Conservation (phyloP, 2,113 vertebrate species). For the Peucedramus taeniatus region DNA sequence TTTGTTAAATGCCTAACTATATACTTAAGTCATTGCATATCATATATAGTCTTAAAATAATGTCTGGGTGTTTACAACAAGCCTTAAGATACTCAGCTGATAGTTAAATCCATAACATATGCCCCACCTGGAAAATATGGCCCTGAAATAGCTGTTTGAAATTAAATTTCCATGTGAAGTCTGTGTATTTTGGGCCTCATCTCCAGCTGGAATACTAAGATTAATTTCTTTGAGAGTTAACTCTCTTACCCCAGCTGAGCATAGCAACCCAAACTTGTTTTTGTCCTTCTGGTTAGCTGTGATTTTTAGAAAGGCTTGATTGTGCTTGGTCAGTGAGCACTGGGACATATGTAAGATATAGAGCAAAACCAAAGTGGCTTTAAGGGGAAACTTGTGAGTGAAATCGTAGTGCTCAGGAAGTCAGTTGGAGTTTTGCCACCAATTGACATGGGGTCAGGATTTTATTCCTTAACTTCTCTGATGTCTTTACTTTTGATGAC, state of each 20-base stretch:
- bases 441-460: background rate
- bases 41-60: background rate
- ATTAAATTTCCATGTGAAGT: conserved; percentile 35
- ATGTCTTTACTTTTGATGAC: background rate
- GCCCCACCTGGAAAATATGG: conserved; percentile 36
- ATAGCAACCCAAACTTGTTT: background rate
- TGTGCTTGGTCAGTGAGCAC: background rate
- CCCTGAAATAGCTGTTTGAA: conserved; percentile 25
- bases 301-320: background rate
- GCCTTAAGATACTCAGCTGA: conserved; percentile 20
- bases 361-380: background rate
- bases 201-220: conserved; percentile 18
- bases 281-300: background rate
- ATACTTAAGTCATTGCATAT: background rate
- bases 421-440: conserved; percentile 16
- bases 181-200: background rate
- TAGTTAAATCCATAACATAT: conserved; percentile 40
- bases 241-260: background rate
- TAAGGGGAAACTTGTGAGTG: background rate
- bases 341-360: background rate
- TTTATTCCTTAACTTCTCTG: background rate
- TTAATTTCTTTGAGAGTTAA: conserved; percentile 35
- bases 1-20: background rate
- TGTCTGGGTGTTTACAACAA: background rate
- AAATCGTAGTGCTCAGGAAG: background rate